Conservation (phyloP, 2,888 invertebrate species). For the Apotomis capreana region DNA sequence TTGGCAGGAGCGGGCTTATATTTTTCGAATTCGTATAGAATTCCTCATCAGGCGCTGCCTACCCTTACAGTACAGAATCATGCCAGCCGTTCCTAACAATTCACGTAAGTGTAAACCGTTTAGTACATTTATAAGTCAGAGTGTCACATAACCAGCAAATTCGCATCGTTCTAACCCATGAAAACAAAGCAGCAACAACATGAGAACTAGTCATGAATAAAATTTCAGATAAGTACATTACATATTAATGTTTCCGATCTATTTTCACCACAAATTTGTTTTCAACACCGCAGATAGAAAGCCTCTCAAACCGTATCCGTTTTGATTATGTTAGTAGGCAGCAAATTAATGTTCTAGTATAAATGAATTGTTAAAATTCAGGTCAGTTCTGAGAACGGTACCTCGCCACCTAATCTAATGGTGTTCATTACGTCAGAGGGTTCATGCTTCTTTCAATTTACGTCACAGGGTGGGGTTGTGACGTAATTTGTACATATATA, state of each 20-base stretch:
- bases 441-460: conserved; percentile 46
- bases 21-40: too few relatives aligned
- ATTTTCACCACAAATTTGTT: not conserved
- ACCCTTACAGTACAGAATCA: too few relatives aligned
- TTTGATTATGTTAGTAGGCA: not conserved
- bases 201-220: too few relatives aligned
- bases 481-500: conserved; percentile 44
- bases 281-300: not conserved
- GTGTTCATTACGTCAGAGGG: conserved; percentile 47
- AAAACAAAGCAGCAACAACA: too few relatives aligned
- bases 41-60: too few relatives aligned
- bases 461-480: conserved; percentile 47
- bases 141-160: too few relatives aligned
- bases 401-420: conserved; percentile 29
- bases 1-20: too few relatives aligned
- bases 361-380: conserved; percentile 29
- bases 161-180: too few relatives aligned
- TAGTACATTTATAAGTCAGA: too few relatives aligned
- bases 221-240: not conserved
- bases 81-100: too few relatives aligned
- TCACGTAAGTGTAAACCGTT: too few relatives aligned
- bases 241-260: not conserved
- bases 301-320: conserved; percentile 8
- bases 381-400: conserved; percentile 1
- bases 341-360: conserved; percentile 15